Conservation (phyloP, 2,797 vertebrate genomes). For the Threskiornis aethiopicus region DNA sequence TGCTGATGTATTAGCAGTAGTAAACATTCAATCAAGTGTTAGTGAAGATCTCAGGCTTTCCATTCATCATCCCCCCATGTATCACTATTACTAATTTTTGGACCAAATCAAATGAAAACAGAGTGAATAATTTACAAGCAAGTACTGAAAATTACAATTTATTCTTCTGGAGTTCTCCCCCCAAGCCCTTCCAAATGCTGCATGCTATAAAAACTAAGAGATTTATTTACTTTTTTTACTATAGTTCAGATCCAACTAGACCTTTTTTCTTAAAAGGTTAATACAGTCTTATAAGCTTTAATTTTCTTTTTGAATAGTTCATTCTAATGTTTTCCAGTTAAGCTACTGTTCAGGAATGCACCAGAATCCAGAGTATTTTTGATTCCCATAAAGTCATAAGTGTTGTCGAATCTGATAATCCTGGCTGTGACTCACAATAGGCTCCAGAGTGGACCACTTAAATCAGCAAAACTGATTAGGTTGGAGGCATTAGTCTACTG, state of each 20-base stretch:
- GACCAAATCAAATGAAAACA: not conserved
- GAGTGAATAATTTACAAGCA: not conserved
- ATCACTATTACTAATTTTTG: not conserved
- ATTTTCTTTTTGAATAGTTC: not conserved
- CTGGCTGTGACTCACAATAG: not conserved
- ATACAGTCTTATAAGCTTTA: not conserved
- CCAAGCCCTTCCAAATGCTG: not conserved
- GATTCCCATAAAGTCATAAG: not conserved
- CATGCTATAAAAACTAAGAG: not conserved
- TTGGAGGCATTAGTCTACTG: not conserved
- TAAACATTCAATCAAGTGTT: not conserved
- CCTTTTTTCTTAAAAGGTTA: not conserved
- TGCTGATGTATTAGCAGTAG: not conserved
- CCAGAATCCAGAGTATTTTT: not conserved
- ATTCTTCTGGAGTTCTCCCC: not conserved
- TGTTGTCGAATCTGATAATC: not conserved
- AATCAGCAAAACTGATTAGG: constrained; percentile 17
- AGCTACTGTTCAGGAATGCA: not conserved
- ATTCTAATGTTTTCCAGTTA: not conserved
- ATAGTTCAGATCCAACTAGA: not conserved
- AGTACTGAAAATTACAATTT: not conserved
- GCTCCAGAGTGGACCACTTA: not conserved
- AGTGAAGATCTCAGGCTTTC: not conserved
- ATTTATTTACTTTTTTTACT: not conserved
- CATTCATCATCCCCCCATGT: not conserved